These are phyloP conservation scores for Stenchaetothrips biformis DNA, from an alignment of 2,888 invertebrate species.

Conservation along the genomic window DNA sequence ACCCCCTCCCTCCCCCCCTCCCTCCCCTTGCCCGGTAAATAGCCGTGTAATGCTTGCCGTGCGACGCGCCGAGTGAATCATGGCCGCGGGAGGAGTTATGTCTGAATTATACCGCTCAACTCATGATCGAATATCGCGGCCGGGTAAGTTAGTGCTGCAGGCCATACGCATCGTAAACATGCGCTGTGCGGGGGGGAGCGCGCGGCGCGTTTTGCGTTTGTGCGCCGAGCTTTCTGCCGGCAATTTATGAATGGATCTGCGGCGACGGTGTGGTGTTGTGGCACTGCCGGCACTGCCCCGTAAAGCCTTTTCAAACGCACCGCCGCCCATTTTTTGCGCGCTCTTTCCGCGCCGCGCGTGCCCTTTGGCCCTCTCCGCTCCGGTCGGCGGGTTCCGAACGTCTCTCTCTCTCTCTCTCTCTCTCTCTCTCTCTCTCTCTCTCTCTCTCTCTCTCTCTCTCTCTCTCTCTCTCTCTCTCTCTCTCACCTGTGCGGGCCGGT, in stretches of 20 bases:
- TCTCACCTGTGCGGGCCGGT: background rate
- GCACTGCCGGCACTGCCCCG: no score
- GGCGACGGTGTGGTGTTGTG: background rate
- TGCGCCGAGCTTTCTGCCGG: background rate
- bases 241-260: slow-evolving; percentile 22
- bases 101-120: slow-evolving; percentile 17
- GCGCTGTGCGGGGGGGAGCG: background rate
- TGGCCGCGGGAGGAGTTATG: slow-evolving; percentile 3
- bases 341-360: no score
- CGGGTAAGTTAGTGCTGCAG: slow-evolving; percentile 3
- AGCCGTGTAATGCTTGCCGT: no score
- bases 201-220: background rate
- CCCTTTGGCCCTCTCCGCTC: no score
- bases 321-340: no score
- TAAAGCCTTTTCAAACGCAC: no score
- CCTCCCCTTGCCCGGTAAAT: background rate
- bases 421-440: background rate
- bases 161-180: slow-evolving; percentile 9
- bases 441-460: background rate
- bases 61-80: background rate
- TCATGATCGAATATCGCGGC: slow-evolving; percentile 16
- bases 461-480: background rate
- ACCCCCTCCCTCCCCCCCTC: background rate
- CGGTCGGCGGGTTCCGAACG: background rate
- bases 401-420: background rate